Conservation (phyloP, 2,113 vertebrate genomes). For the Eulacestoma nigropectus region DNA sequence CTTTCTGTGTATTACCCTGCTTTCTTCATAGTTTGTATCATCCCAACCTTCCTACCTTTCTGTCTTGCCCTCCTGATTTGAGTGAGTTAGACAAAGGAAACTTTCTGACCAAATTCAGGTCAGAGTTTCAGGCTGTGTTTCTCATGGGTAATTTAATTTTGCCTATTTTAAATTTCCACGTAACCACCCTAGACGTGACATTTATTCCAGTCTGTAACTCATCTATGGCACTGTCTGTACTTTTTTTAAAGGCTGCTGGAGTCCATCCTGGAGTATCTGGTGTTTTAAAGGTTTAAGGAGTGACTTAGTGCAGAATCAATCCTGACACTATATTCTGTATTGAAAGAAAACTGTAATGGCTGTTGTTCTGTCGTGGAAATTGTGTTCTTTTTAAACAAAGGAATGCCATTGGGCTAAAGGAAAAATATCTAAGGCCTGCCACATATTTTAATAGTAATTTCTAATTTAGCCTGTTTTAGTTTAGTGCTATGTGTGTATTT, state of each 20-base stretch:
- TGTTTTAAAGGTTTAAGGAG: not conserved
- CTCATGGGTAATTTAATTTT: conserved; percentile 21
- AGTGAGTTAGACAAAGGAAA: not conserved
- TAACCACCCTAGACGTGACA: not conserved
- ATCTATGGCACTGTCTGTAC: not conserved
- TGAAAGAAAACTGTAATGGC: not conserved
- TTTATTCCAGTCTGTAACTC: not conserved
- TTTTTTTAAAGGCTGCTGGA: not conserved
- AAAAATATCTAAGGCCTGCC: not conserved
- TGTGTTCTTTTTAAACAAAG: not conserved
- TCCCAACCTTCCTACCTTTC: not conserved
- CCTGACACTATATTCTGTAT: not conserved
- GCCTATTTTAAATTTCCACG: not conserved
- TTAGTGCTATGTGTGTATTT: not conserved
- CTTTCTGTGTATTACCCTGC: not conserved
- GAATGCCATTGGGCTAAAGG: not conserved
- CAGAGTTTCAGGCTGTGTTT: conserved; percentile 1
- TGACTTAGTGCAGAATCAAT: not conserved
- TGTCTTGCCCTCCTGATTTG: not conserved
- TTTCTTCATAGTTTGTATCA: not conserved
- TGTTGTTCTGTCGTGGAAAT: not conserved
- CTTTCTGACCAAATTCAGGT: conserved; percentile 18
- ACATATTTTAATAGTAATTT: not conserved
- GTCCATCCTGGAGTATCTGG: not conserved
- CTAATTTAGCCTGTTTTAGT: not conserved